These are phyloP conservation scores for Petrocephalus schoutedeni DNA, from an alignment of 2,797 vertebrate species.

Conservation along the genomic window DNA sequence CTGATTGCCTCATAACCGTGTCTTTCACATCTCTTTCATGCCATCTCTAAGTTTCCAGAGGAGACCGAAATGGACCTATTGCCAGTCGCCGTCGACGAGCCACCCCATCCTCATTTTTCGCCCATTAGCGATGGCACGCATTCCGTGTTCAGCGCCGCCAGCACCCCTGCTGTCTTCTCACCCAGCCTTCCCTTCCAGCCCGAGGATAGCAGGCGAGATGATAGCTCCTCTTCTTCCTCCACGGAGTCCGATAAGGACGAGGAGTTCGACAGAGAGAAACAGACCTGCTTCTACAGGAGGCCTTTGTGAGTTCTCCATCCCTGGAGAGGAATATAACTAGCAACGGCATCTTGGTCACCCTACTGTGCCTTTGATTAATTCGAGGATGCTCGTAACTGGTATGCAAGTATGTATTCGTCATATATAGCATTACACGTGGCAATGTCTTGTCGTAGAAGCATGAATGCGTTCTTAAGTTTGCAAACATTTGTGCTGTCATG, in stretches of 20 bases:
- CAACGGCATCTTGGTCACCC: not conserved
- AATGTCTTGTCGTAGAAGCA: not conserved
- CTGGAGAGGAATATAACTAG: not conserved
- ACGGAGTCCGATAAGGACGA: slow-evolving; percentile 84
- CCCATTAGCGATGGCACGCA: slow-evolving; percentile 66
- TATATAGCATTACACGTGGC: not conserved
- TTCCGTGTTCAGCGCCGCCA: slow-evolving; percentile 84
- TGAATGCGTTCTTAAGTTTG: not conserved
- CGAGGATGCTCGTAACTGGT: not conserved
- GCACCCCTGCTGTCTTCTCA: slow-evolving; percentile 82
- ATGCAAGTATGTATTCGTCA: not conserved
- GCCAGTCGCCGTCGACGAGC: slow-evolving; percentile 80
- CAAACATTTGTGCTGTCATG: not conserved
- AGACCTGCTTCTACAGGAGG: slow-evolving; percentile 67
- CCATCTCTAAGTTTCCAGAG: slow-evolving; percentile 81
- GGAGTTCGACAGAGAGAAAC: slow-evolving; percentile 77
- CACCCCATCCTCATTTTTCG: slow-evolving; percentile 69
- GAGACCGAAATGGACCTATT: slow-evolving; percentile 93
- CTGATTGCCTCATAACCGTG: not conserved
- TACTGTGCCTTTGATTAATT: not conserved
- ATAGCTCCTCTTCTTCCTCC: slow-evolving; percentile 84
- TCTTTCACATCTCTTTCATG: slow-evolving; percentile 4
- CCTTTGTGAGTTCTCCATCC: slow-evolving; percentile 69
- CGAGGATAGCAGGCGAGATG: slow-evolving; percentile 76
- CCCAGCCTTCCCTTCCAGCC: slow-evolving; percentile 74